Evolutionary conservation across 2,113 vertebrate species (phyloP).

Genomic region (Neogale vison): DNA sequence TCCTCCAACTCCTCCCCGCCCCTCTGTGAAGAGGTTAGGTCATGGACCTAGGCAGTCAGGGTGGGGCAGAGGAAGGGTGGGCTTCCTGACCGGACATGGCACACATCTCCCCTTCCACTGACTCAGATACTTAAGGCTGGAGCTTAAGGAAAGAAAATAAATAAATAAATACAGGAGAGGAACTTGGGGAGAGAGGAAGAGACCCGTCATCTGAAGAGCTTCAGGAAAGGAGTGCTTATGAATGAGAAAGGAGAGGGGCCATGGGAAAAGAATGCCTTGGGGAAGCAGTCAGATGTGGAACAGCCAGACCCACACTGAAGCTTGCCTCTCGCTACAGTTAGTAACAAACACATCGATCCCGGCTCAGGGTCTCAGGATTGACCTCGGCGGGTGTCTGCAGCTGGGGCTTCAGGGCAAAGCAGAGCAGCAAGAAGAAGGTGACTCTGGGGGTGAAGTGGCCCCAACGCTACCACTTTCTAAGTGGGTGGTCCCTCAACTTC

Average conservation of each 20-base stretch:
- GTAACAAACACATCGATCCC: not conserved
- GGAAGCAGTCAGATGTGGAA: not conserved
- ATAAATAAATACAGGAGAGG: constrained; percentile 61
- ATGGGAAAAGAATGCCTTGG: not conserved
- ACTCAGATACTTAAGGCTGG: constrained; percentile 58
- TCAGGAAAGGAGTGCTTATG: constrained; percentile 52
- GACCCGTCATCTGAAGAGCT: constrained; percentile 16
- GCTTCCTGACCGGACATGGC: constrained; percentile 49
- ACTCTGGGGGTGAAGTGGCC: not conserved
- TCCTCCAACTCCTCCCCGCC: not conserved
- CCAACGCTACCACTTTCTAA: not conserved
- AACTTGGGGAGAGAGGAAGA: constrained; percentile 54
- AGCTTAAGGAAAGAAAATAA: constrained; percentile 33
- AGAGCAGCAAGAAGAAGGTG: too few relatives aligned
- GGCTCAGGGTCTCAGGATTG: not conserved
- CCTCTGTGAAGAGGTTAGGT: not conserved
- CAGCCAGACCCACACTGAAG: not conserved
- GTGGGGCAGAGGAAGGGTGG: constrained; percentile 62
- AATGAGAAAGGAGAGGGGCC: constrained; percentile 36
- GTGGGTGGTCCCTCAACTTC: not conserved
- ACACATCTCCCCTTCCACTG: not conserved
- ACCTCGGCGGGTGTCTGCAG: not conserved
- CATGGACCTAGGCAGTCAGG: constrained; percentile 23
- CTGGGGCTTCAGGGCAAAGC: not conserved
- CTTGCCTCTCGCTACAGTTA: rapidly evolving